Evolutionary conservation across 2,797 vertebrate species (phyloP), one percentile per base, ranked within the genome.

Genomic region (Steatocranus sp.): DNA sequence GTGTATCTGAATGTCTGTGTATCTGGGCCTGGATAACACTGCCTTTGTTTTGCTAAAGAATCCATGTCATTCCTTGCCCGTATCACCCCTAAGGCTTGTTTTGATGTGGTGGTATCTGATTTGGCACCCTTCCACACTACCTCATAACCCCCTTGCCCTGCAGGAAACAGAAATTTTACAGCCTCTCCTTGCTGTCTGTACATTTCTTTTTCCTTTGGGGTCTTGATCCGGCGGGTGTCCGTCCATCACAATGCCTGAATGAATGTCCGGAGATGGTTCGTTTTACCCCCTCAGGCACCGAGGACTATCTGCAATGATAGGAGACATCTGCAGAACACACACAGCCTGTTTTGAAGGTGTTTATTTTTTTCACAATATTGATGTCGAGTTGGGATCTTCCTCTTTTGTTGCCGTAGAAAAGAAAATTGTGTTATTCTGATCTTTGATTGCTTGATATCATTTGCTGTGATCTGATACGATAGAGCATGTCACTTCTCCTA

Each of bases 71-170:
- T 83, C 85, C 75, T 84, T 11, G 74, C 91, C 87, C 84, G 80
- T 73, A 74, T 88, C 79, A 30, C 54, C 61, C 84, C 93, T 3
- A 27, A 81, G 92, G 94, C 88, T 23, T 78, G 70, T 87, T 84
- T 54, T 91, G 90, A 93, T 90, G 88, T 90, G 88, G 76, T 78
- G 76, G 70, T 91, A 89, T 95, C 92, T 92, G 92, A 94, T 92
- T 94, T 86, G 83, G 86, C 89, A 63, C 68, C 76, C 73, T 83
- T 85, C 80, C 86, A 79, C 84, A 46, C 88, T 49, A 77, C 86
- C 93, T 94, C 93, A 94, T 92, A 93, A 92, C 90, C 78, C 75
- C 82, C 8, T 70, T 3, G 75, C 88, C 93, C 94, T 85, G 86
- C 78, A 93, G 91, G 85, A 91, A 90, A 83, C 83, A 82, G 27